phyloP scores from a whole-genome alignment of 2,113 vertebrate species.

The cattle (Bos taurus) region DNA sequence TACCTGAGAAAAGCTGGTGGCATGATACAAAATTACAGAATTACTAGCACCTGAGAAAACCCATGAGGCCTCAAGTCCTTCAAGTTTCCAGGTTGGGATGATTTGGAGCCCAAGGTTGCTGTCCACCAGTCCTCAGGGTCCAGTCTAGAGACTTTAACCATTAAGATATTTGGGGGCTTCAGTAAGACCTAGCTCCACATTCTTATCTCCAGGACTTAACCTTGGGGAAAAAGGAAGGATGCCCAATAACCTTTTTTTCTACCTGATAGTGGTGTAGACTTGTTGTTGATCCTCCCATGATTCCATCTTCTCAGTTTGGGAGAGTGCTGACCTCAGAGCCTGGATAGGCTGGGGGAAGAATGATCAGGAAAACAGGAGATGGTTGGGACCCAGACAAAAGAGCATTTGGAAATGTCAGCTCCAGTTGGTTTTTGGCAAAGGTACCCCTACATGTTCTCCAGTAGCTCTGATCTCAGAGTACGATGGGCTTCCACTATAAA shows the following conservation, averaged over 20 bases:
- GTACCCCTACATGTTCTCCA: neutral
- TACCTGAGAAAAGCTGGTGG: neutral
- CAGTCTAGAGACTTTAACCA: fast-evolving
- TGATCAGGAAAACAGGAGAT: neutral
- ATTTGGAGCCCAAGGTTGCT: neutral
- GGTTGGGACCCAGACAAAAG: neutral
- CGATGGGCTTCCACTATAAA: neutral
- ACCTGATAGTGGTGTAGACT: neutral
- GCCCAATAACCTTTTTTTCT: neutral
- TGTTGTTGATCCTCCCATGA: neutral
- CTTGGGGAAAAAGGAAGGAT: neutral
- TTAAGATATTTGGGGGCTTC: neutral
- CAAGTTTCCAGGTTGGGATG: neutral
- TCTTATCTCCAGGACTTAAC: neutral
- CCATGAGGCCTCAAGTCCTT: fast-evolving
- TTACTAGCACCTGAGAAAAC: neutral
- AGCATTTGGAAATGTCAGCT: neutral
- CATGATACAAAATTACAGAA: neutral
- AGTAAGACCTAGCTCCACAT: neutral
- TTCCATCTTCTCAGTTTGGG: neutral
- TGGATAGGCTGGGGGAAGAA: neutral
- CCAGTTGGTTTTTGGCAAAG: neutral
- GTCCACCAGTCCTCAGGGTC: neutral
- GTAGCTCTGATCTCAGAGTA: neutral
- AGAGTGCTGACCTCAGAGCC: neutral